Conservation (phyloP, 2,113 vertebrate genomes). For the Gorsachius goisagi region DNA sequence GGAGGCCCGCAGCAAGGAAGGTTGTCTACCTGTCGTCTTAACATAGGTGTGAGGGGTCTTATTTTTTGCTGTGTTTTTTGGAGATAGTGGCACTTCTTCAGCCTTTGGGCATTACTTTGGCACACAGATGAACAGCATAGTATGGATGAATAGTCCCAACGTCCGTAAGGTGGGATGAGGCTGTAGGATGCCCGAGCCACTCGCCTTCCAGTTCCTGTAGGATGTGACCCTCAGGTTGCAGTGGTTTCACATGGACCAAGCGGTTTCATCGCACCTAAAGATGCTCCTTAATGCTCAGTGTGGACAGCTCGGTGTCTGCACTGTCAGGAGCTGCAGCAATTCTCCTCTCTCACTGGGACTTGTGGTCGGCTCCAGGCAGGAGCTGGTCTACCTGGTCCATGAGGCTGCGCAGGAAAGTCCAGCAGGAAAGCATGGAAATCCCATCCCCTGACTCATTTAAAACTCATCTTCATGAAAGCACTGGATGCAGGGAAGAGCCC, state of each 20-base stretch:
- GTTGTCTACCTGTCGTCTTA: neutral
- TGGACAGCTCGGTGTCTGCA: neutral
- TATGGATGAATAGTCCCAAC: neutral
- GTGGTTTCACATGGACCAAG: neutral
- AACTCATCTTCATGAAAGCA: neutral
- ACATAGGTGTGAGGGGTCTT: neutral
- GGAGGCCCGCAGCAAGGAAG: neutral
- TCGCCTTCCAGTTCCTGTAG: fast-evolving
- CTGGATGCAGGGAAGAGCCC: neutral
- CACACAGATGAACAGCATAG: neutral
- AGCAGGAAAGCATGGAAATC: neutral
- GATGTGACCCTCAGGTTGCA: neutral
- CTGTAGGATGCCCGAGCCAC: neutral
- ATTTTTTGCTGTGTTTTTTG: neutral
- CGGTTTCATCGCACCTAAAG: neutral
- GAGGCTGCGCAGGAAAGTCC: neutral
- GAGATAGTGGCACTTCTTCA: neutral
- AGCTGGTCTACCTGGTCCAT: neutral
- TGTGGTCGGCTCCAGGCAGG: neutral
- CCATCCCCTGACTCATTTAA: neutral
- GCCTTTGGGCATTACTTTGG: neutral
- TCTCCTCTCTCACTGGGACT: neutral
- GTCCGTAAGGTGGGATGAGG: neutral
- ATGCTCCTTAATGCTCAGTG: neutral
- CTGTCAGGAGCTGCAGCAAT: fast-evolving